Evolutionary conservation across 2,113 vertebrate species (phyloP).

Genomic region (Cichladusa arquata): DNA sequence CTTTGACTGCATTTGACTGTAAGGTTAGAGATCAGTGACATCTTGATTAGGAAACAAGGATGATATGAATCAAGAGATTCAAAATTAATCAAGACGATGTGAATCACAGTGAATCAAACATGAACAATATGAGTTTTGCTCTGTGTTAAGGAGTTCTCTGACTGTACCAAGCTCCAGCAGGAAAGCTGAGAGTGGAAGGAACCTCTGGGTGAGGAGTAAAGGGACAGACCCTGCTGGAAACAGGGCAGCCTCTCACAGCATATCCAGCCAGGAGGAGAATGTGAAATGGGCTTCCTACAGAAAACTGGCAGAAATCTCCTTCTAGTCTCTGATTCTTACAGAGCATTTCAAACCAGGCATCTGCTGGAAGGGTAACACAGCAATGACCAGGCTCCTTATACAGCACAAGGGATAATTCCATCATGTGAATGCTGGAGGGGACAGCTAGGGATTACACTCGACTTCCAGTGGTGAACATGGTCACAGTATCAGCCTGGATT

Average conservation of each 20-base stretch:
- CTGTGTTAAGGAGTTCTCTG: not conserved
- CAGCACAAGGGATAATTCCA: not conserved
- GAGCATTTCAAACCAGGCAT: not conserved
- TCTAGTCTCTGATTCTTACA: not conserved
- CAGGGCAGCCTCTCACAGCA: not conserved
- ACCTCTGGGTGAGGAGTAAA: not conserved
- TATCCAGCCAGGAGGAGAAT: fast-evolving
- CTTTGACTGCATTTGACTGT: not conserved
- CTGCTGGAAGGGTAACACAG: not conserved
- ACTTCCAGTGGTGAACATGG: not conserved
- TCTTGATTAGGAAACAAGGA: conserved; percentile 21
- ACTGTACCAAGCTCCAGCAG: not conserved
- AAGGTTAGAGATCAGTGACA: not conserved
- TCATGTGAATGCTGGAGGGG: not conserved
- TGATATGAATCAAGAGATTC: not conserved
- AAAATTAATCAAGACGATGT: not conserved
- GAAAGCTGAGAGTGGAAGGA: not conserved
- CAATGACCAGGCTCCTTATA: not conserved
- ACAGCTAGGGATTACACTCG: not conserved
- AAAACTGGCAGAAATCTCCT: not conserved
- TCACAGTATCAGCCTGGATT: not conserved
- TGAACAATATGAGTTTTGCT: not conserved
- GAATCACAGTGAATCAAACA: not conserved
- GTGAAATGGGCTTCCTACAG: not conserved
- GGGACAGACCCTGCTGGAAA: not conserved